Evolutionary conservation across 2,797 vertebrate species (phyloP).

Genomic region (Girardinus metallicus): DNA sequence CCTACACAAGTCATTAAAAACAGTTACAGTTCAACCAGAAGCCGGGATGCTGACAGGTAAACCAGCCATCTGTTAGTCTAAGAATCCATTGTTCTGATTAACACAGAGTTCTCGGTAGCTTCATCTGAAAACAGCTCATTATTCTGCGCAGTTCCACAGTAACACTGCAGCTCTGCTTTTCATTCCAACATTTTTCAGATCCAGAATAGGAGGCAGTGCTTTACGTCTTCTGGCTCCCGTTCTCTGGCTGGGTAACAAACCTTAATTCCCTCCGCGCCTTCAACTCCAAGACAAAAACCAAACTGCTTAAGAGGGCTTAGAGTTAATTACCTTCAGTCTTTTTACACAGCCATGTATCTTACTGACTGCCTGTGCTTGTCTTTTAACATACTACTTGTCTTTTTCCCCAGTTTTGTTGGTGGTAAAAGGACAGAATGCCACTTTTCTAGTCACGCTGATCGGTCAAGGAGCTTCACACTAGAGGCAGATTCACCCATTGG

Average conservation of each 20-base stretch:
- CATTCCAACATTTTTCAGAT: background rate
- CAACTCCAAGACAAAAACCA: background rate
- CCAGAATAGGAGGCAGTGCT: background rate
- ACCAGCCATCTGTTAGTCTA: background rate
- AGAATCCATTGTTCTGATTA: background rate
- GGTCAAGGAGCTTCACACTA: too few relatives aligned
- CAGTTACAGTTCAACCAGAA: background rate
- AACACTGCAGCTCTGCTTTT: background rate
- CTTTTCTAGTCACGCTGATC: too few relatives aligned
- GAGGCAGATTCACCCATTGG: too few relatives aligned
- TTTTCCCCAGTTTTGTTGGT: background rate
- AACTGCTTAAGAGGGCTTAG: background rate
- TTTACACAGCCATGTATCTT: background rate
- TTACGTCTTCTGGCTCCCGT: background rate
- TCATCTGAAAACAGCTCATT: background rate
- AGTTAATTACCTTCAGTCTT: too few relatives aligned
- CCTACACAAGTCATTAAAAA: background rate
- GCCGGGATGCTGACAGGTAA: background rate
- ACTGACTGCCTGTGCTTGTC: background rate
- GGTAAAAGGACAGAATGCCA: too few relatives aligned
- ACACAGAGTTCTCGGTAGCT: background rate
- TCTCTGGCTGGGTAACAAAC: background rate
- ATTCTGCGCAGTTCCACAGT: background rate
- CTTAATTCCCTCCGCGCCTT: background rate
- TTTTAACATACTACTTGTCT: background rate